Percentiles rank a stretch among this genome's conserved stretches.
Evolutionary conservation across 2,888 invertebrate species (phyloP).

Genomic region (Andrena bucephala): DNA sequence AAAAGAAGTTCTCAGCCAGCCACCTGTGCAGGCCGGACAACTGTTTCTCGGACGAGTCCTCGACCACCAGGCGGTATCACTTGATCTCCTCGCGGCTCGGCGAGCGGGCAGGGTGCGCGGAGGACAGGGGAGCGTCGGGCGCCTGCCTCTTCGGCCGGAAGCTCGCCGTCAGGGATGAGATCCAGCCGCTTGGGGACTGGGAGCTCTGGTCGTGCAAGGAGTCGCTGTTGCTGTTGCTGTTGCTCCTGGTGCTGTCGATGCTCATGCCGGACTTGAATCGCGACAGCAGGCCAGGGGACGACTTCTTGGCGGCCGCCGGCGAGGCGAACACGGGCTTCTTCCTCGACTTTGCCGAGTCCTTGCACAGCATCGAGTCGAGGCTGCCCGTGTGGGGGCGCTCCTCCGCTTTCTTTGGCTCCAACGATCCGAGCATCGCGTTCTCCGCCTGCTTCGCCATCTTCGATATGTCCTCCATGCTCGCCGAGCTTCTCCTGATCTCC

Average conservation of each 20-base stretch:
- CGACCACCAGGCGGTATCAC: constrained; percentile 79
- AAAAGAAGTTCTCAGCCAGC: constrained; percentile 79
- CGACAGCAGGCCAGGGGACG: constrained; percentile 80
- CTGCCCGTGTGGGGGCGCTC: constrained; percentile 82
- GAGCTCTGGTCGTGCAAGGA: constrained; percentile 79
- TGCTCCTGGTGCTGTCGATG: constrained; percentile 81
- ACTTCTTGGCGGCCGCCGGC: constrained; percentile 78
- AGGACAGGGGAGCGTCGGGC: constrained; percentile 67
- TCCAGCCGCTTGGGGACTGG: constrained; percentile 81
- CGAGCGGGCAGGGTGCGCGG: constrained; percentile 74
- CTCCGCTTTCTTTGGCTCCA: constrained; percentile 79
- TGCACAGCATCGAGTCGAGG: constrained; percentile 82
- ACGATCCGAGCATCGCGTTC: constrained; percentile 71
- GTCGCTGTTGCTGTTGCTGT: constrained; percentile 82
- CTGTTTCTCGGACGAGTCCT: constrained; percentile 72
- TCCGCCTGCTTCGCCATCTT: constrained; percentile 82
- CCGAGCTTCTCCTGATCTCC: constrained; percentile 82
- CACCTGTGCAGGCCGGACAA: constrained; percentile 75
- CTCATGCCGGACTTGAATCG: constrained; percentile 83
- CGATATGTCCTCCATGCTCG: constrained; percentile 84
- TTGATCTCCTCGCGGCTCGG: constrained; percentile 81
- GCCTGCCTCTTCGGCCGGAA: constrained; percentile 81
- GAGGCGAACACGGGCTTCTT: constrained; percentile 75
- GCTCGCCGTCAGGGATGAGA: constrained; percentile 83
- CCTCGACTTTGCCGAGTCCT: constrained; percentile 74